These are phyloP conservation scores for Catocala fraxini DNA, from an alignment of 2,888 invertebrate species.

Conservation along the genomic window DNA sequence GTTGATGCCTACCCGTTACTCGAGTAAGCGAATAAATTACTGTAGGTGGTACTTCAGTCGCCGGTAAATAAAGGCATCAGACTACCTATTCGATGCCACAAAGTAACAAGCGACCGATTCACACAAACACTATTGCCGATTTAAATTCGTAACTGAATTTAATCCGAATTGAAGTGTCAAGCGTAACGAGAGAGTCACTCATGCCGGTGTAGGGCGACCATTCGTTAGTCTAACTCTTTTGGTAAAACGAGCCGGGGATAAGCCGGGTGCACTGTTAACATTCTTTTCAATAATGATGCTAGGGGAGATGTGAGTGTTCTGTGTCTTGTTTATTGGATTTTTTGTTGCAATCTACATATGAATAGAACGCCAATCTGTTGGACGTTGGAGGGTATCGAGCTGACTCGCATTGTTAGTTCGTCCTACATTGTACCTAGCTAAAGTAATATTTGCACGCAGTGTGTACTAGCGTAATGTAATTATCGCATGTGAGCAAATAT, in stretches of 20 bases:
- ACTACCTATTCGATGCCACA: constrained; percentile 31
- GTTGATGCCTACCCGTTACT: neutral
- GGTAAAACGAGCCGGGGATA: constrained; percentile 85
- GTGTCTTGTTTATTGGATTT: constrained; percentile 87
- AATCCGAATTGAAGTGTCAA: constrained; percentile 84
- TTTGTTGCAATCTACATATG: constrained; percentile 87
- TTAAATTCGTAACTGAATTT: constrained; percentile 74
- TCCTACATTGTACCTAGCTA: constrained; percentile 50
- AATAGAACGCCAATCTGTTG: constrained; percentile 83
- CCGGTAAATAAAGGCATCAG: constrained; percentile 40
- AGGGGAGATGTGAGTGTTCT: constrained; percentile 79
- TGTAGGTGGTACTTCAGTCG: constrained; percentile 33
- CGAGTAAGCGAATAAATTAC: constrained; percentile 3
- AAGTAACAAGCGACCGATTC: constrained; percentile 29
- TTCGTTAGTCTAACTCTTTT: constrained; percentile 87
- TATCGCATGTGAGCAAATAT: constrained; percentile 48
- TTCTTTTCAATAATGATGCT: constrained; percentile 86
- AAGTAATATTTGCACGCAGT: constrained; percentile 44
- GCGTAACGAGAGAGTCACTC: constrained; percentile 74
- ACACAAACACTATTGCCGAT: constrained; percentile 55
- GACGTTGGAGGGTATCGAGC: constrained; percentile 72
- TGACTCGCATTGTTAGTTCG: constrained; percentile 60
- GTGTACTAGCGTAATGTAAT: constrained; percentile 44
- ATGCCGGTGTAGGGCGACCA: constrained; percentile 71
- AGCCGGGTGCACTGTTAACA: constrained; percentile 84